Base-by-base conservation (phyloP, 2,797 vertebrate species). In the Eulemur rubriventer region DNA sequence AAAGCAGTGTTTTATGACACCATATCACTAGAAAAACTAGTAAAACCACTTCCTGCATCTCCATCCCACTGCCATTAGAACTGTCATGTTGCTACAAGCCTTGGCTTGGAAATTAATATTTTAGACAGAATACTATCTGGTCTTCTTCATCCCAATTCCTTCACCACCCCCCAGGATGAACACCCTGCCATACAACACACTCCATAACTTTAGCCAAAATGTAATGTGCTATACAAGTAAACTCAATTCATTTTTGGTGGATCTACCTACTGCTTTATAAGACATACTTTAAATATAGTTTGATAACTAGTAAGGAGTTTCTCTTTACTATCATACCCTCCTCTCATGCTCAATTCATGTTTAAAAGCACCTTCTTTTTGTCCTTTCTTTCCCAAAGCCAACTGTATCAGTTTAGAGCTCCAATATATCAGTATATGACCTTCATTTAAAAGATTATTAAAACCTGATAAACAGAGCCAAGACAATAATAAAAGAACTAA, bases 401-500 rank as follows among this genome's bases (percentile, higher is more conserved):
- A 63, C 24, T 73, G 10, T 84, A 13, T 38, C 55, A 95, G 4
- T 76, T 88, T 96, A 86, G 46, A 85, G 17, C 50, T 59, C 26
- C 6, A 83, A 13, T 87, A 78, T 88, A 50, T 91, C 7, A 89
- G 65, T 80, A 78, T 89, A 61, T 92, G 59, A 81, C 43, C 55
- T 65, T 75, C 70, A 61, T 89, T 81, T 76, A 85, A 92, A 94
- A 81, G 2, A 73, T 41, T 20, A 28, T 33, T 35, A 82, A 73
- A 92, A 75, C 13, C 86, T 89, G 59, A 82, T 28, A 73, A 93
- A 55, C 52, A 61, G 43, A 67, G 24, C 11, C 30, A 81, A 94
- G n/a, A 61, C 26, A 80, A 57, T 94, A 72, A 65, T 83, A 72
- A 95, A 88, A 70, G 33, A 86, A 83, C 38, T 95, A 85, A 89